Base-by-base conservation (phyloP, 2,888 invertebrate species). In the Alsophila aescularia region DNA sequence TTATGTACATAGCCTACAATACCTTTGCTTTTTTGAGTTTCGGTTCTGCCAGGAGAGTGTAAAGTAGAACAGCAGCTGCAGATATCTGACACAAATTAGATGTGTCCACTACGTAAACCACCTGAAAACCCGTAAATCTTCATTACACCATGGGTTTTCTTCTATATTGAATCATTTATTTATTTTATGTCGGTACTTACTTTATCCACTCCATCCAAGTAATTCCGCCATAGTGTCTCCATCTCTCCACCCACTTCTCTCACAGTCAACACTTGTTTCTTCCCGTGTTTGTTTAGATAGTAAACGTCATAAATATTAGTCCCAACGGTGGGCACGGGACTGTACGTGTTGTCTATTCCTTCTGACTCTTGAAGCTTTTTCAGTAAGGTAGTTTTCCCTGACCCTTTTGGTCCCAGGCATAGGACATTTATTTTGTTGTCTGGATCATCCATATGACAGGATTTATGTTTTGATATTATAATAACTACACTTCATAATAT, bases 11-110 rank as follows among this genome's bases (percentile, higher is more conserved):
- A n/a, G n/a, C 8, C 27, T 5, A 31, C 21, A 3, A 48, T 36
- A 96, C 95, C 88, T 95, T 95, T 0, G 94, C 92, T 43, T 92
- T 92, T 68, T 93, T 93, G 15, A 96, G 83, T 37, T 91, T 88
- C 0, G 96, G 96, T 69, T 97, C 94, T 0, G 96, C 94, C 15
- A 97, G 77, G 36, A 96, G 90, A 0, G 96, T 95, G 77, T 96
- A 97, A 0, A 97, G 86, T 32, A 96, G 88, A 0, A 97, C 96
- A 15, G 96, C 96, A 10, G 96, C 96, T 1, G 96, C 96, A 0
- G 96, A 96, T 72, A 97, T 96, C 85, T 96, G 96, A 70, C 97
- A 97, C 34, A 97, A 87, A 86, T 97, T 96, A 9, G 96, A 96
- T 0, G 96, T 95, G 74, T 97, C 97, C 13, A 97, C 95, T 0